These are phyloP conservation scores for Glyphotaelius pellucidus DNA, from an alignment of 2,888 invertebrate species.

Conservation along the genomic window DNA sequence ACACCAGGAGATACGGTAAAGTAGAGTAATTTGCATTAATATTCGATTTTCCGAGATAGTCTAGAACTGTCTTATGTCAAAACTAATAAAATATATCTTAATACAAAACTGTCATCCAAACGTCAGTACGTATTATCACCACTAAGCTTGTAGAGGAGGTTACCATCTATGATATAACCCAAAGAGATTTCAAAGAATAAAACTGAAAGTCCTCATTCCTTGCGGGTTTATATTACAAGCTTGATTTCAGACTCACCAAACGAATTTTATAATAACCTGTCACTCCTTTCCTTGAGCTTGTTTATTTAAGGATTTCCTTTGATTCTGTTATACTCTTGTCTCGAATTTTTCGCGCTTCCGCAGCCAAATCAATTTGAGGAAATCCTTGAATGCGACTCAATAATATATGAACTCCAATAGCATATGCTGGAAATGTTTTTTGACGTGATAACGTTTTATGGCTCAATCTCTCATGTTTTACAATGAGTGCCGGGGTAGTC, in stretches of 20 bases:
- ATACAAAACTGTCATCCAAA: no score
- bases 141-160: neutral
- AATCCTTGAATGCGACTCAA: neutral
- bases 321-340: neutral
- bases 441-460: no score
- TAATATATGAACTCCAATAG: neutral
- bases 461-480: neutral
- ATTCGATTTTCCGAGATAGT: no score
- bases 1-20: conserved; percentile 85
- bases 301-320: neutral
- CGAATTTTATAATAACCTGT: neutral
- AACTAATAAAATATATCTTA: no score
- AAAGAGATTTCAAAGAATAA: neutral
- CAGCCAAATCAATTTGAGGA: neutral
- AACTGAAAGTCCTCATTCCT: neutral
- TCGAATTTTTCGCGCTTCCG: neutral
- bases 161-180: neutral
- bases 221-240: neutral
- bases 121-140: neutral
- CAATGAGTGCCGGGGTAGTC: neutral
- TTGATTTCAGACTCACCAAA: neutral
- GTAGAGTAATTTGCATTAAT: no score
- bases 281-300: neutral
- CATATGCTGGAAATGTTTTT: neutral
- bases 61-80: no score